These are phyloP conservation scores for Escarpia spicata DNA, from an alignment of 2,888 invertebrate species.

Conservation along the genomic window DNA sequence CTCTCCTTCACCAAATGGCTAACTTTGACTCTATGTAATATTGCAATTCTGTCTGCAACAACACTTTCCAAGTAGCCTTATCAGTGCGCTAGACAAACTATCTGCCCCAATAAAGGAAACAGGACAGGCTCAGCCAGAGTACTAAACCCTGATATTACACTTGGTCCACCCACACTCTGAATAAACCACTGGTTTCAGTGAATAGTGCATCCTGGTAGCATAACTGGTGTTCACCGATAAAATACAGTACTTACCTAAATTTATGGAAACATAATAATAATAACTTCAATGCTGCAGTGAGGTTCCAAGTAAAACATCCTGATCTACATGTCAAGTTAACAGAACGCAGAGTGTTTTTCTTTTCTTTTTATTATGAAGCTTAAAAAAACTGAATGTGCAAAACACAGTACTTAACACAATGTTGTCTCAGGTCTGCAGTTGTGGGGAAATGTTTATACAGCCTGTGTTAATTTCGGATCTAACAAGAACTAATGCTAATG, in stretches of 20 bases:
- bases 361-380: neutral
- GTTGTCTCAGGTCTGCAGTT: neutral
- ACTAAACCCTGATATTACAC: neutral
- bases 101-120: neutral
- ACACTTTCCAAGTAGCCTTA: constrained; percentile 13
- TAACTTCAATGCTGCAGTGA: neutral
- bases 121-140: neutral
- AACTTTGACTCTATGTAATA: neutral
- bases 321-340: no score
- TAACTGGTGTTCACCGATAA: neutral
- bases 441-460: neutral
- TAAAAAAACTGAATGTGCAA: neutral
- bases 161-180: neutral
- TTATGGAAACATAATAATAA: neutral
- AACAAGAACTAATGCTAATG: neutral
- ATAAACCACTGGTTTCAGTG: neutral
- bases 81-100: neutral
- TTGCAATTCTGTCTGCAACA: neutral
- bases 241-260: neutral
- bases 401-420: neutral
- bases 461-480: neutral
- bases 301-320: neutral
- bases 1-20: constrained; percentile 16
- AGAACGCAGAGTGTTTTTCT: neutral
- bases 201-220: neutral